A percentile compares a stretch with the other conserved stretches of the same genome.
Evolutionary conservation across 2,797 vertebrate genomes (phyloP).

Genomic region (Artibeus lituratus): DNA sequence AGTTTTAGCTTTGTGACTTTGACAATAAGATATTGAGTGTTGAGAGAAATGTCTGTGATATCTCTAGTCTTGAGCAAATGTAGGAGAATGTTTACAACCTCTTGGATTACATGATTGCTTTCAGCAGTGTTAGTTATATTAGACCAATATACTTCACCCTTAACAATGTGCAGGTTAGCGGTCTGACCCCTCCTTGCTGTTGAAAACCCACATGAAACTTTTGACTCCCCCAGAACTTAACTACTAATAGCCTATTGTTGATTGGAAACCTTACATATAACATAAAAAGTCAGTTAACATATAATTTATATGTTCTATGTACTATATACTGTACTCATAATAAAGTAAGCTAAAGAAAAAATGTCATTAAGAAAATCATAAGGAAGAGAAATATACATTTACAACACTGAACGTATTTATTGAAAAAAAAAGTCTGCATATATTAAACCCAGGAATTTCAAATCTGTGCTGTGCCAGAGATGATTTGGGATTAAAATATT

Average conservation of each 20-base stretch:
- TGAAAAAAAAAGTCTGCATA: not conserved
- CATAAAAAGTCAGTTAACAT: not conserved
- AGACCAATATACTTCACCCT: not conserved
- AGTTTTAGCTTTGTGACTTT: not conserved
- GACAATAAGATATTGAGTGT: not conserved
- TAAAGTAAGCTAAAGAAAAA: not conserved
- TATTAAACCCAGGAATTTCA: not conserved
- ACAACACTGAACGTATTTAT: not conserved
- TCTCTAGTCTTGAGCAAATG: not conserved
- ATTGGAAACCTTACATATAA: not conserved
- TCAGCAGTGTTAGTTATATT: not conserved
- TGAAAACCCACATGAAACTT: not conserved
- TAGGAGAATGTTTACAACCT: not conserved
- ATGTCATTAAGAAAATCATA: not conserved
- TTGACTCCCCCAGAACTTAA: not conserved
- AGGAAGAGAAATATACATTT: not conserved
- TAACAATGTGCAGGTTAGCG: not conserved
- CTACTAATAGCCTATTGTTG: not conserved
- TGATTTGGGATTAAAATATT: not conserved
- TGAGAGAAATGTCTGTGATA: not conserved
- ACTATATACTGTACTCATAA: not conserved
- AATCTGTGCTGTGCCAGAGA: not conserved
- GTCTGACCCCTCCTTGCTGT: not conserved
- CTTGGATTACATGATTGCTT: not conserved
- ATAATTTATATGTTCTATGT: not conserved